phyloP scores from a whole-genome alignment of 2,797 vertebrate genomes.

The Decapterus maruadsi region DNA sequence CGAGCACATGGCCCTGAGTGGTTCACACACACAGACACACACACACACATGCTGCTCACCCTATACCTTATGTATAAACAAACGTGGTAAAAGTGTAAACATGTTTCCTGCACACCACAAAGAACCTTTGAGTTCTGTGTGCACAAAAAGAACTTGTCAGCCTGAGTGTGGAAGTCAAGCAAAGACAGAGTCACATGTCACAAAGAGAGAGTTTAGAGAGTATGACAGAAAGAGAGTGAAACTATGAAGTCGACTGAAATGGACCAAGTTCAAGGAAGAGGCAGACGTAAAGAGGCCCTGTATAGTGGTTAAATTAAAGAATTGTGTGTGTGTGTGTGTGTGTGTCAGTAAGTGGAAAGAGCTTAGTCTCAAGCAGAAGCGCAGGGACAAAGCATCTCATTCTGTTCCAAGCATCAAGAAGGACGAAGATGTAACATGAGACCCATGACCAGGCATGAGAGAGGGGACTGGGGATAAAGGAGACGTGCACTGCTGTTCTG shows the following conservation, averaged over 20 bases:
- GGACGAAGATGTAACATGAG: conserved; percentile 78
- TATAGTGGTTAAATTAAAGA: background rate
- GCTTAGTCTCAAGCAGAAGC: conserved; percentile 62
- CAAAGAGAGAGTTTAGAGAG: background rate
- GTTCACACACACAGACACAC: background rate
- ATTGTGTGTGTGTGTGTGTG: conserved; percentile 36
- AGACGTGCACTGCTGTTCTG: conserved; percentile 67
- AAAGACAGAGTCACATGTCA: background rate
- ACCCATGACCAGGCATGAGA: conserved; percentile 63
- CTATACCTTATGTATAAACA: background rate
- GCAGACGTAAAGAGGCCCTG: background rate
- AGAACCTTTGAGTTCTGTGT: background rate
- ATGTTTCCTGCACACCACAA: conserved; percentile 3
- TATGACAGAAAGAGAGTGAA: background rate
- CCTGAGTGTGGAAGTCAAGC: background rate
- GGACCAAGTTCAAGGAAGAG: background rate
- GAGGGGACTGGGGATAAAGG: conserved; percentile 67
- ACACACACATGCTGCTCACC: background rate
- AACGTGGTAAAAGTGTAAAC: background rate
- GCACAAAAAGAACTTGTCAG: conserved; percentile 1
- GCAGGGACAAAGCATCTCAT: conserved; percentile 80
- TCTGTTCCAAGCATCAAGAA: conserved; percentile 71
- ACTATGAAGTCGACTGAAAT: background rate
- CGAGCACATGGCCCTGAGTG: background rate
- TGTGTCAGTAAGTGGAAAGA: conserved; percentile 46